A percentile compares a stretch with the other conserved stretches of the same genome.
phyloP scores from a whole-genome alignment of 2,888 invertebrate genomes.

The Pollenia labialis region DNA sequence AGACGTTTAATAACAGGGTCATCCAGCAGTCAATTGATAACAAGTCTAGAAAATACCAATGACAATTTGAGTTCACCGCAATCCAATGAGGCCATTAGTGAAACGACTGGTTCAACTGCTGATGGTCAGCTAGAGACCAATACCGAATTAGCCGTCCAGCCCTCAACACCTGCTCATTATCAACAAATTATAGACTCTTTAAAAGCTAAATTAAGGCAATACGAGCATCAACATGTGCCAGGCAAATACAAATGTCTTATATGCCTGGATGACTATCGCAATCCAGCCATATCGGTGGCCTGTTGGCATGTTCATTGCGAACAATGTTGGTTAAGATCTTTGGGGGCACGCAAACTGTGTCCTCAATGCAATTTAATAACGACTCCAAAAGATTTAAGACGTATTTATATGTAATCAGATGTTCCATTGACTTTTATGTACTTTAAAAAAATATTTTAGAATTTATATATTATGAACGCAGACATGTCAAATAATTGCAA shows the following conservation, averaged over 20 bases:
- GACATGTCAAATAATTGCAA: too few relatives aligned
- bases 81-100: conserved; percentile 29
- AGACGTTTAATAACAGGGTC: conserved; percentile 80
- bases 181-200: conserved; percentile 88
- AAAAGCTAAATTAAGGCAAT: conserved; percentile 90
- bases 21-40: conserved; percentile 44
- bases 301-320: conserved; percentile 99
- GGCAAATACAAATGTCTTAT: conserved; percentile 93
- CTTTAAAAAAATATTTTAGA: neutral
- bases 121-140: neutral
- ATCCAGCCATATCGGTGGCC: conserved; percentile 95
- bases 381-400: conserved; percentile 92
- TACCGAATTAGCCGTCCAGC: conserved; percentile 63
- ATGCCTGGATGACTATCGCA: conserved; percentile 93
- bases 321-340: conserved; percentile 89
- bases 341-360: conserved; percentile 94
- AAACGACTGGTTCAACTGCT: conserved; percentile 11
- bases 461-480: neutral
- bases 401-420: conserved; percentile 91
- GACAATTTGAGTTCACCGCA: conserved; percentile 41
- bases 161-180: conserved; percentile 69
- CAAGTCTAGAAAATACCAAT: conserved; percentile 46
- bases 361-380: conserved; percentile 98
- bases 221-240: conserved; percentile 87
- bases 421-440: neutral